Conservation (phyloP, 2,113 vertebrate species). For the pig (Sus scrofa) region T2T-Sscrofa CM000816.6:68182501-68183000, state of each 20-base stretch:
- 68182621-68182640: not conserved
- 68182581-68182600: not conserved
- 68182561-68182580: not conserved
- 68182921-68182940: not conserved
- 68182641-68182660: conserved; percentile 1
- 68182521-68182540: not conserved
- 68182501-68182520: not conserved
- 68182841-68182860: not conserved
- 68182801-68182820: not conserved
- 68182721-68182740: not conserved
- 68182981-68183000: not conserved
- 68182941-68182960: not conserved
- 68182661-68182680: not conserved
- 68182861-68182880: not conserved
- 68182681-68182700: not conserved
- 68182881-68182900: not conserved
- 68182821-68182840: not conserved
- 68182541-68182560: not conserved
- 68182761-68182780: not conserved
- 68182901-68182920: not conserved
- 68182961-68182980: not conserved
- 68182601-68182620: not conserved
- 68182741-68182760: not conserved
- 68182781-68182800: not conserved
- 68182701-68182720: not conserved